A percentile compares a stretch with the other conserved stretches of the same genome.
Evolutionary conservation across 2,797 vertebrate species (phyloP).

Genomic region (Amazona finschi): DNA sequence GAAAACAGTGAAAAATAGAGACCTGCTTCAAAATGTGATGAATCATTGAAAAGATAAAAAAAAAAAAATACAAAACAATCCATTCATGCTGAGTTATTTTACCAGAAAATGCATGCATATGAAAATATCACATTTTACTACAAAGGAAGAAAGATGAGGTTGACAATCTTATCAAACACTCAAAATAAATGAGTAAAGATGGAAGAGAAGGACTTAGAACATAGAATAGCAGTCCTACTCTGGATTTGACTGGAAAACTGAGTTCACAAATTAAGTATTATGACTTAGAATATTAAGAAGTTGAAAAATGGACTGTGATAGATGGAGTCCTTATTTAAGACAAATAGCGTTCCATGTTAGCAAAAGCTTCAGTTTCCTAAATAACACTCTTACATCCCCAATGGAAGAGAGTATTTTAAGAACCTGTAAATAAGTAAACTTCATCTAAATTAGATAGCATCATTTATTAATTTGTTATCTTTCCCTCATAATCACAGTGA

Average conservation of each 20-base stretch:
- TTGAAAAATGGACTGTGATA: not conserved
- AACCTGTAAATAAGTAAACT: not conserved
- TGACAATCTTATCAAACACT: not conserved
- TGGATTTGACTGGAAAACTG: not conserved
- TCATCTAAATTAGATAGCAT: not conserved
- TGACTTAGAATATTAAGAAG: not conserved
- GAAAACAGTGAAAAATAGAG: not conserved
- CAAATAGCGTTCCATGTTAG: not conserved
- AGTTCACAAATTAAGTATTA: not conserved
- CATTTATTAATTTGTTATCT: not conserved
- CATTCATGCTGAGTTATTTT: not conserved
- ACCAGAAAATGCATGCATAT: not conserved
- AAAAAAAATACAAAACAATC: not conserved
- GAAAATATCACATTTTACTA: not conserved
- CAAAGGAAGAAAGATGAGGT: not conserved
- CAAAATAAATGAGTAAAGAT: not conserved
- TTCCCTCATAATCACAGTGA: not conserved
- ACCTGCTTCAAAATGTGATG: not conserved
- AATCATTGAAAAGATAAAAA: not conserved
- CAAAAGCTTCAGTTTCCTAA: not conserved
- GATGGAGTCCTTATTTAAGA: not conserved
- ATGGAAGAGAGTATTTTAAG: not conserved
- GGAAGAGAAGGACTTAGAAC: not conserved
- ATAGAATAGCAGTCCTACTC: not conserved
- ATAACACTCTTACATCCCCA: not conserved